Evolutionary conservation across 2,888 invertebrate genomes (phyloP), one percentile per base, ranked within the genome.

Genomic region (Dynastes tityus): DNA sequence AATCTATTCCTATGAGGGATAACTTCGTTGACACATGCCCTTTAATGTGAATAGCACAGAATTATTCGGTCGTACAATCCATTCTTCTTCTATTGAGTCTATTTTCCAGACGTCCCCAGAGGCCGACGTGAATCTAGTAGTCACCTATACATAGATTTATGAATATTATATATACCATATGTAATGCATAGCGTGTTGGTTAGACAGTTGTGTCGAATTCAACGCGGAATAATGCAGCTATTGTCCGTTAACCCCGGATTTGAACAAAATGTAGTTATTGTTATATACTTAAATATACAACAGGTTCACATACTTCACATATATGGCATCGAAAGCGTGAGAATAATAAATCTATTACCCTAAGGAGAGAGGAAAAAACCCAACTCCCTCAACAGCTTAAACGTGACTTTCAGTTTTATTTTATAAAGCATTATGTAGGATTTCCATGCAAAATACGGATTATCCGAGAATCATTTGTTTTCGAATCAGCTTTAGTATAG

Each of bases 261-360:
- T 61, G 61, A 40, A 45, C 61, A 45, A 45, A 74, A 61, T 74
- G 73, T 37, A 22, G 71, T 61, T 74, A 74, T 49, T 74, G 73
- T 74, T 74, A 61, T 37, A 29, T 32, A 29, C 29, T 29, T 49
- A 29, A 74, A 45, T 27, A 45, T 61, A 74, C 61, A 74, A 45
- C 61, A 61, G 73, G 58, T 74, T 61, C 58, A 61, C 61, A 68
- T 68, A 68, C 68, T 68, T 68, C 51, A 68, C 68, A 68, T 68
- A 61, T 49, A 74, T 3, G 40, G 73, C 9, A 61, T 40, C 22
- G 61, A 40, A 45, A 61, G 40, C 11, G 73, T 61, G 73, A 45
- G 58, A 74, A 74, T 74, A 73, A 71, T 58, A 58, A 61, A 74
- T 61, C 49, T 27, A 74, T 74, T 74, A 49, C 63, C 27, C 73